A percentile compares a stretch with the other conserved stretches of the same genome.
These are phyloP conservation scores for Penaeus indicus DNA, from an alignment of 1,140 invertebrate species.

Conservation along the genomic window DNA sequence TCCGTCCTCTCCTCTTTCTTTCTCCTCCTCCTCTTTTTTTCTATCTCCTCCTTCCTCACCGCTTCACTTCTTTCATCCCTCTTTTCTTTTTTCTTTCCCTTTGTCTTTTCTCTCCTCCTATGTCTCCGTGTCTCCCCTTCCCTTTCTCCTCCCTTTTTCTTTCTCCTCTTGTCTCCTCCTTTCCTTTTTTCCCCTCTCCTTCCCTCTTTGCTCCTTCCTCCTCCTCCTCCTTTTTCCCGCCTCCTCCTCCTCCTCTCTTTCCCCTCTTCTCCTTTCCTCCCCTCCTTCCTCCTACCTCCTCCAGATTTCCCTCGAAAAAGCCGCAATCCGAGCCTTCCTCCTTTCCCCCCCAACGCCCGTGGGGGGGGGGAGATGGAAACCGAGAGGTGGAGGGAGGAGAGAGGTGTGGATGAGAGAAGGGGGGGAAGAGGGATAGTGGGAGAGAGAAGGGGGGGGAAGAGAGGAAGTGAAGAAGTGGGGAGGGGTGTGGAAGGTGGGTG, in stretches of 20 bases:
- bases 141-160: background rate
- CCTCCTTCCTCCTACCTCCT: background rate
- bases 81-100: conserved; percentile 21
- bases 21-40: background rate
- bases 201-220: too few relatives aligned
- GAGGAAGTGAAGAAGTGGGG: background rate
- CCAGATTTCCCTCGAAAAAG: too few relatives aligned
- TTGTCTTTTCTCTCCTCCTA: conserved; percentile 24
- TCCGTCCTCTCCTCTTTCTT: too few relatives aligned
- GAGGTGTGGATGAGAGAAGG: background rate
- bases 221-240: too few relatives aligned
- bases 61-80: background rate
- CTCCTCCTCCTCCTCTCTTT: background rate
- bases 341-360: background rate
- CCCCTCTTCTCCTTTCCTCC: background rate
- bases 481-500: background rate
- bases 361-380: background rate
- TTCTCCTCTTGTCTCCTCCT: too few relatives aligned
- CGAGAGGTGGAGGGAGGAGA: background rate
- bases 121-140: background rate
- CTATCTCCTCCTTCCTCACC: background rate
- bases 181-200: too few relatives aligned
- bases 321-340: too few relatives aligned
- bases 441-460: background rate
- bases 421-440: background rate